phyloP scores from a whole-genome alignment of 2,797 vertebrate species.

The Mycteria americana region DNA sequence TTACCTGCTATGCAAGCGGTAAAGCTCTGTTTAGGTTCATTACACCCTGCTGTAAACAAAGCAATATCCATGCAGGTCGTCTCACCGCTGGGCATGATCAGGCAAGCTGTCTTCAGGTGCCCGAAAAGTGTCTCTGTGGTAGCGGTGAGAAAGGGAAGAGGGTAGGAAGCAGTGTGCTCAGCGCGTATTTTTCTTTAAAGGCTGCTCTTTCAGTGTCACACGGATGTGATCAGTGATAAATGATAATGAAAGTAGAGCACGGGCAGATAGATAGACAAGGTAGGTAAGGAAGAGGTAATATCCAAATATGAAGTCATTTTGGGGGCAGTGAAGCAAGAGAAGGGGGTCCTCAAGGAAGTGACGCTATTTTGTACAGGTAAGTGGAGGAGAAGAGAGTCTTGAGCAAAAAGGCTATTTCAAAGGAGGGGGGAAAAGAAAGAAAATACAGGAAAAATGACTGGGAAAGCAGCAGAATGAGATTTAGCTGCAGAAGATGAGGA shows the following conservation, averaged over 20 bases:
- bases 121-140: not conserved
- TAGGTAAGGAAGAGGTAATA: not conserved
- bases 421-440: not conserved
- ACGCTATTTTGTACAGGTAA: not conserved
- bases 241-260: not conserved
- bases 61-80: not conserved
- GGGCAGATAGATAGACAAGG: too few relatives aligned
- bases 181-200: not conserved
- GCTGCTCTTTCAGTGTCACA: not conserved
- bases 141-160: not conserved
- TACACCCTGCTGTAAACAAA: too few relatives aligned
- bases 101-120: not conserved
- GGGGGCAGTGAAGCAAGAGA: not conserved
- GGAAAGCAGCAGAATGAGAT: not conserved
- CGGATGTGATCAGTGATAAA: not conserved
- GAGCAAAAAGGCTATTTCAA: not conserved
- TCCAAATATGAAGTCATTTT: not conserved
- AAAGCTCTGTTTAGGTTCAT: not conserved
- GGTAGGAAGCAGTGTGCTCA: not conserved
- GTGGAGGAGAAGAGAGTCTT: not conserved
- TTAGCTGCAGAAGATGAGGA: not conserved
- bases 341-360: not conserved
- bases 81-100: not conserved
- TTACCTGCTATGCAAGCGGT: not conserved
- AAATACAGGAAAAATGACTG: not conserved